Evolutionary conservation across 92 coral and sea anemone genomes (phyloP).

Genomic region (Desmophyllum pertusum): DNA sequence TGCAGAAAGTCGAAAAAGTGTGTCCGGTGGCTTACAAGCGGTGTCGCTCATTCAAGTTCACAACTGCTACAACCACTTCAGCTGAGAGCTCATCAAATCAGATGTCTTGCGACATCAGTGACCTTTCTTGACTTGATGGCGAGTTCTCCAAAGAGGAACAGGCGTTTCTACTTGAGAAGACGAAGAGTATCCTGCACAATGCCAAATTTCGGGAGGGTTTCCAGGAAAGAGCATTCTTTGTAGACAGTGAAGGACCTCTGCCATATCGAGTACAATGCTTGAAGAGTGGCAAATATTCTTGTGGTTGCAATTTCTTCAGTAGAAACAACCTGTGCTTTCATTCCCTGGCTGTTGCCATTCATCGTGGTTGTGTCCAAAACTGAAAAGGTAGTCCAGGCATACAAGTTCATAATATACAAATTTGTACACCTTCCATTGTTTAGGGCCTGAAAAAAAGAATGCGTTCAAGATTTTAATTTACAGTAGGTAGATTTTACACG

Average conservation of each 20-base stretch:
- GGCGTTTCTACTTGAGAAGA: constrained; percentile 36
- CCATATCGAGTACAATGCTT: constrained; percentile 44
- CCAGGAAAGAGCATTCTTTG: constrained; percentile 47
- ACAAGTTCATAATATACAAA: constrained; percentile 29
- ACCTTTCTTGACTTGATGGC: constrained; percentile 20
- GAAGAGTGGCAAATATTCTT: constrained; percentile 51
- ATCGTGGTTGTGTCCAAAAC: constrained; percentile 32
- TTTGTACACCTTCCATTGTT: too few relatives aligned
- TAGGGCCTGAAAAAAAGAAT: too few relatives aligned
- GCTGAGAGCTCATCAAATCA: constrained; percentile 3
- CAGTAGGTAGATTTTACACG: too few relatives aligned
- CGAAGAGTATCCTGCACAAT: constrained; percentile 20
- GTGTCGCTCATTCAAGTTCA: constrained; percentile 18
- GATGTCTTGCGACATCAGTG: constrained; percentile 25
- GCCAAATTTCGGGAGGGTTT: constrained; percentile 50
- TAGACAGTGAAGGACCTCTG: constrained; percentile 50
- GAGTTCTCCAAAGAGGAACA: constrained; percentile 41
- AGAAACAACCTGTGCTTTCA: constrained; percentile 49
- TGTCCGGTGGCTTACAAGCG: constrained; percentile 48
- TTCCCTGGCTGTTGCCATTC: constrained; percentile 54
- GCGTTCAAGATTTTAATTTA: too few relatives aligned
- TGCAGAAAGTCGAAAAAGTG: constrained; percentile 22
- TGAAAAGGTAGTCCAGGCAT: constrained; percentile 30
- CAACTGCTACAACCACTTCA: background rate
- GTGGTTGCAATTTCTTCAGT: constrained; percentile 40